Evolutionary conservation across 2,797 vertebrate genomes (phyloP).

Genomic region (Mus spretus): DNA sequence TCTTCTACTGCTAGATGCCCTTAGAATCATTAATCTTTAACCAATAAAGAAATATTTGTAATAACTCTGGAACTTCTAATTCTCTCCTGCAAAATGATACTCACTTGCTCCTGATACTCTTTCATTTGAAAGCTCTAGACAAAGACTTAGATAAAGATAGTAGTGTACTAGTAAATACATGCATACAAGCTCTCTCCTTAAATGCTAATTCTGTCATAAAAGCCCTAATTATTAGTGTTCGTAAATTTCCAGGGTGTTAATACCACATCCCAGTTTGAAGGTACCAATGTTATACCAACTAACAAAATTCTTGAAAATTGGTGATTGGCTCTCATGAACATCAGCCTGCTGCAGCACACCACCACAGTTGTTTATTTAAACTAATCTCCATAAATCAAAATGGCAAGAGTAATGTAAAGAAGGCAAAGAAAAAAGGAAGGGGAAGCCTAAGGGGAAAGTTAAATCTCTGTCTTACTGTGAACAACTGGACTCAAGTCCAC

Average conservation of each 20-base stretch:
- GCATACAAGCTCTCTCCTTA: background rate
- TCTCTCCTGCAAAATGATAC: background rate
- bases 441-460: background rate
- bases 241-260: background rate
- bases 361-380: background rate
- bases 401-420: background rate
- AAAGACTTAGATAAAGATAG: background rate
- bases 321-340: background rate
- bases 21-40: conserved; percentile 16
- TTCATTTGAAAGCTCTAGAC: background rate
- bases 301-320: conserved; percentile 22
- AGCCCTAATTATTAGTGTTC: background rate
- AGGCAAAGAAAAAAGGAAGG: background rate
- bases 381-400: conserved; percentile 2
- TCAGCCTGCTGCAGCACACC: background rate
- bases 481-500: background rate
- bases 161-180: background rate
- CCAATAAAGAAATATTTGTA: background rate
- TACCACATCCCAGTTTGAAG: background rate
- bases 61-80: background rate
- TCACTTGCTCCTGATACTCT: background rate
- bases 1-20: background rate
- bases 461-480: background rate
- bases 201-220: background rate
- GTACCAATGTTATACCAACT: background rate